Conservation (phyloP, 1,140 invertebrate genomes). For the Phthorimaea operculella region DNA sequence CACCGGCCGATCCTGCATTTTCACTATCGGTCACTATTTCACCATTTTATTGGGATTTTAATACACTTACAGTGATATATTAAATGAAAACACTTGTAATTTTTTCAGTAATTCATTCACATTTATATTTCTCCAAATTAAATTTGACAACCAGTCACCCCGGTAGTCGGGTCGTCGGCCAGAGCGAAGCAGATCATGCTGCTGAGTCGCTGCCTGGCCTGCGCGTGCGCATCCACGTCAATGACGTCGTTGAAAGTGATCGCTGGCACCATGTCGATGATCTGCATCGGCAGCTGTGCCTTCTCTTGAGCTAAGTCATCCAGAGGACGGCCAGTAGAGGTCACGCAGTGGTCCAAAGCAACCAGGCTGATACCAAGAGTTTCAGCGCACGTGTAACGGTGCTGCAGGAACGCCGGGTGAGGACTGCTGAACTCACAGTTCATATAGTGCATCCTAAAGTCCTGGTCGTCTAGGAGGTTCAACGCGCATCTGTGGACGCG, state of each 20-base stretch:
- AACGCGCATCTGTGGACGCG: constrained; percentile 25
- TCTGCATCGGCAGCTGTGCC: constrained; percentile 5
- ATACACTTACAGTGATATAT: too few species aligned
- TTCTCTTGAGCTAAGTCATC: constrained; percentile 4
- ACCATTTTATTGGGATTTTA: too few species aligned
- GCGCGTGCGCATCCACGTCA: background rate
- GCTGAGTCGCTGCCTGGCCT: constrained; percentile 1
- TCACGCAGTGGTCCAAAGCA: constrained; percentile 9
- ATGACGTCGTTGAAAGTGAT: constrained; percentile 13
- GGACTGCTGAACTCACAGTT: constrained; percentile 20
- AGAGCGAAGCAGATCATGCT: constrained; percentile 14
- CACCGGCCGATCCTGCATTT: too few species aligned
- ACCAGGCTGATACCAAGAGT: constrained; percentile 7
- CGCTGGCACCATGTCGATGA: constrained; percentile 13
- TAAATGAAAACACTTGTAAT: too few species aligned
- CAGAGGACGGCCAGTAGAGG: background rate
- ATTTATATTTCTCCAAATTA: too few species aligned
- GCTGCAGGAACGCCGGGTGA: background rate
- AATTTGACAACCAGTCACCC: constrained; percentile 8
- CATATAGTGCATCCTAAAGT: constrained; percentile 21
- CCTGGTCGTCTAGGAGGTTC: constrained; percentile 18
- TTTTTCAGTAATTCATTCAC: too few species aligned
- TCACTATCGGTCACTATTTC: too few species aligned
- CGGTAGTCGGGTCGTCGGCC: constrained; percentile 1
- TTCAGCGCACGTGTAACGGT: constrained; percentile 6